Percentiles rank a stretch among this genome's conserved stretches.
These are phyloP conservation scores for Incurvaria masculella DNA, from an alignment of 2,888 invertebrate species.

Conservation along the genomic window DNA sequence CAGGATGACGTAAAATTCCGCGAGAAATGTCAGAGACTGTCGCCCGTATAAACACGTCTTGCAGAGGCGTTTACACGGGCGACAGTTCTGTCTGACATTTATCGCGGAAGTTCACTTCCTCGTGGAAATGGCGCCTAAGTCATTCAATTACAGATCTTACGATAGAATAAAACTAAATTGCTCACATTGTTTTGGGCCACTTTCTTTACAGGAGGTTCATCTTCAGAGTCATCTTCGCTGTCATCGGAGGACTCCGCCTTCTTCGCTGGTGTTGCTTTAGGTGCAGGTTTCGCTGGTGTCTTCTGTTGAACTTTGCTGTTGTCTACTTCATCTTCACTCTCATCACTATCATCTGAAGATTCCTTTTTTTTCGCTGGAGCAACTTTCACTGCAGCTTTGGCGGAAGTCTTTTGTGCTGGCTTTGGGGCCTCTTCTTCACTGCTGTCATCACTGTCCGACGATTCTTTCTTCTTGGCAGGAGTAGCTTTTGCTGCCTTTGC, in stretches of 20 bases:
- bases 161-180: too few species aligned
- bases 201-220: constrained; percentile 24
- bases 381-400: constrained; percentile 14
- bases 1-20: too few species aligned
- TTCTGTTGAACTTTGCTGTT: constrained; percentile 30
- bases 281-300: constrained; percentile 14
- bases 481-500: constrained; percentile 15
- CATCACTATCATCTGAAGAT: constrained; percentile 29
- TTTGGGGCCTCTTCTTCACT: constrained; percentile 22
- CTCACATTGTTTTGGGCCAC: too few species aligned
- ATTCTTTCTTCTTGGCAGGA: constrained; percentile 22
- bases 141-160: too few species aligned
- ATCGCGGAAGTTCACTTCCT: too few species aligned
- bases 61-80: too few species aligned
- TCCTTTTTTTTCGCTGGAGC: constrained; percentile 21
- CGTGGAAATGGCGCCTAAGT: too few species aligned
- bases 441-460: constrained; percentile 26
- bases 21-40: too few species aligned
- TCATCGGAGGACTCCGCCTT: constrained; percentile 30
- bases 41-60: too few species aligned
- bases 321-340: constrained; percentile 23
- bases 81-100: too few species aligned
- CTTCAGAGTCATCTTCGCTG: constrained; percentile 37
- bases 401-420: background rate
- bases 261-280: constrained; percentile 18